phyloP scores from a whole-genome alignment of 2,888 invertebrate genomes.

The Cistogaster globosa region DNA sequence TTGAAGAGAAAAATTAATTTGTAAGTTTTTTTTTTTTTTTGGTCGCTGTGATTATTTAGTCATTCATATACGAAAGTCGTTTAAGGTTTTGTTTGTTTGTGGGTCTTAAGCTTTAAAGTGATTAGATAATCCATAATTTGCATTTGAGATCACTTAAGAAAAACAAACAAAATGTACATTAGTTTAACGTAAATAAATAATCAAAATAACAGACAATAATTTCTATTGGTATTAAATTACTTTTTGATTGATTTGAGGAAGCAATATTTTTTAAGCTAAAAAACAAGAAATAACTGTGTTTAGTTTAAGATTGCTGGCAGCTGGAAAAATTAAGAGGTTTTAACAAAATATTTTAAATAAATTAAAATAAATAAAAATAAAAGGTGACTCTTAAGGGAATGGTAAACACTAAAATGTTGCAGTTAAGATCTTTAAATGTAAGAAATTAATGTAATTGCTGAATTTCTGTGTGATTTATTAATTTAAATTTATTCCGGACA shows the following conservation, averaged over 20 bases:
- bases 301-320: not conserved
- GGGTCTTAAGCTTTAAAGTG: slow-evolving; percentile 32
- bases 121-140: slow-evolving; percentile 52
- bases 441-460: too few relatives aligned
- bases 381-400: too few relatives aligned
- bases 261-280: not conserved
- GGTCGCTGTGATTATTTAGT: not conserved
- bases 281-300: not conserved
- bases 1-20: not conserved
- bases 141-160: not conserved
- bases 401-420: too few relatives aligned
- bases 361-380: too few relatives aligned
- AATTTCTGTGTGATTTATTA: too few relatives aligned
- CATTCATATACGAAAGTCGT: too few relatives aligned
- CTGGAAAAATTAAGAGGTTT: too few relatives aligned
- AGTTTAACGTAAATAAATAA: slow-evolving; percentile 23
- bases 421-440: too few relatives aligned
- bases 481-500: too few relatives aligned
- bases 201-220: not conserved
- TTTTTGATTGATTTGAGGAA: slow-evolving; percentile 35
- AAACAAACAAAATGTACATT: slow-evolving; percentile 32
- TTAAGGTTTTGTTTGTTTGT: not conserved
- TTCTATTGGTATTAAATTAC: slow-evolving; percentile 15
- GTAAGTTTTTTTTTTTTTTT: not conserved
- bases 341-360: too few relatives aligned